Evolutionary conservation across 2,113 vertebrate genomes (phyloP).

Genomic region (Lathamus discolor): DNA sequence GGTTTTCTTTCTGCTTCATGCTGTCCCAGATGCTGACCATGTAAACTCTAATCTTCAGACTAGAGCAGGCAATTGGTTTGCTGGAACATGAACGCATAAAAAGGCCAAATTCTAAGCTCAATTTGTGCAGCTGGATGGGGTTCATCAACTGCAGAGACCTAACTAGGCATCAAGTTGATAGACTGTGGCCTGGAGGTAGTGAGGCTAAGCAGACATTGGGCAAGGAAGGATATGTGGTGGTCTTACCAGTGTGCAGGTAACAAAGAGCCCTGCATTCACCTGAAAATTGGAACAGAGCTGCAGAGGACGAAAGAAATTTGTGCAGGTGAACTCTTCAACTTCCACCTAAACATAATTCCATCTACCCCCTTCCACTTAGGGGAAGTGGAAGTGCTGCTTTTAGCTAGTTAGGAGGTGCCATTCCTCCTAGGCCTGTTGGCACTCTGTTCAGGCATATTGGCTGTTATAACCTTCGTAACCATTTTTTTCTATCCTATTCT

Average conservation of each 20-base stretch:
- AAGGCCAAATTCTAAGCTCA: background rate
- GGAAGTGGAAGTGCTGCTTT: background rate
- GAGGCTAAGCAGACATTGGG: background rate
- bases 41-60: background rate
- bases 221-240: background rate
- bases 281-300: background rate
- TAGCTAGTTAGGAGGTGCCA: background rate
- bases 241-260: background rate
- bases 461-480: background rate
- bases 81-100: background rate
- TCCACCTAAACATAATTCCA: fast-evolving
- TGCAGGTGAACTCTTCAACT: background rate
- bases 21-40: background rate
- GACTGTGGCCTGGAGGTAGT: background rate
- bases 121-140: background rate
- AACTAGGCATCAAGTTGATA: background rate
- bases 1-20: background rate
- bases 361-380: background rate
- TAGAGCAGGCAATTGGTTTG: background rate
- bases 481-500: background rate
- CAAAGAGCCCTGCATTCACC: background rate
- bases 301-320: background rate
- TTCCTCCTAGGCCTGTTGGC: background rate
- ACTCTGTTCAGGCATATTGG: background rate
- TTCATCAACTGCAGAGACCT: background rate